Conservation (phyloP, 2,113 vertebrate genomes). For the Myxocyprinus asiaticus region DNA sequence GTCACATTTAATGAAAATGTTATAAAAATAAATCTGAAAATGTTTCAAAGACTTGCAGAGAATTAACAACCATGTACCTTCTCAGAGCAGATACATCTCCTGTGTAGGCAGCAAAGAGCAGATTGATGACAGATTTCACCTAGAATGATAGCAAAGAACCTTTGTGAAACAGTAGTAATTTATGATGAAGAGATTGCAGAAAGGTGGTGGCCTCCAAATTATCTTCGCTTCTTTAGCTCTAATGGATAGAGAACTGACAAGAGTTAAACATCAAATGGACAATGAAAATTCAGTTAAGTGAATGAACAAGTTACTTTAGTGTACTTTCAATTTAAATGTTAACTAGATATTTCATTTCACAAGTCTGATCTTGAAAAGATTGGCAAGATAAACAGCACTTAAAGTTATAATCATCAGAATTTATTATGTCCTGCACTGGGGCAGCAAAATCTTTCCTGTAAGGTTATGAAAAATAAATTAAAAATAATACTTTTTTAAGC, state of each 20-base stretch:
- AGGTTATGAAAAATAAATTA: background rate
- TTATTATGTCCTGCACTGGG: no score
- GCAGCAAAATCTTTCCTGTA: no score
- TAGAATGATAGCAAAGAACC: slow-evolving; percentile 65
- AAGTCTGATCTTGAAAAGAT: background rate
- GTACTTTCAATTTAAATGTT: background rate
- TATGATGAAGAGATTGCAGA: slow-evolving; percentile 13
- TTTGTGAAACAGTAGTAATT: slow-evolving; percentile 21
- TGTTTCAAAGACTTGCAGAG: background rate
- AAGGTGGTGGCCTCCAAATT: background rate
- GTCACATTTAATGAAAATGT: background rate
- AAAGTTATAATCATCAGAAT: no score
- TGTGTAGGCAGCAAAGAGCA: slow-evolving; percentile 94
- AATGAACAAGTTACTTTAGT: background rate
- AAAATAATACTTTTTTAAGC: background rate
- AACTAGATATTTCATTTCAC: no score
- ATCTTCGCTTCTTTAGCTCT: background rate
- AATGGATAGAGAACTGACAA: background rate
- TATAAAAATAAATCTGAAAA: background rate
- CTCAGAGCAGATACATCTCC: slow-evolving; percentile 95
- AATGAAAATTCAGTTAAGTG: background rate
- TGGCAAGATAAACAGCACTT: no score
- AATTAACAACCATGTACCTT: slow-evolving; percentile 73
- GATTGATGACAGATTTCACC: slow-evolving; percentile 98
- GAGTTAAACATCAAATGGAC: background rate